These are phyloP conservation scores for Hirtodrosophila alboralis DNA, from an alignment of 2,888 invertebrate genomes.

Conservation along the genomic window DNA sequence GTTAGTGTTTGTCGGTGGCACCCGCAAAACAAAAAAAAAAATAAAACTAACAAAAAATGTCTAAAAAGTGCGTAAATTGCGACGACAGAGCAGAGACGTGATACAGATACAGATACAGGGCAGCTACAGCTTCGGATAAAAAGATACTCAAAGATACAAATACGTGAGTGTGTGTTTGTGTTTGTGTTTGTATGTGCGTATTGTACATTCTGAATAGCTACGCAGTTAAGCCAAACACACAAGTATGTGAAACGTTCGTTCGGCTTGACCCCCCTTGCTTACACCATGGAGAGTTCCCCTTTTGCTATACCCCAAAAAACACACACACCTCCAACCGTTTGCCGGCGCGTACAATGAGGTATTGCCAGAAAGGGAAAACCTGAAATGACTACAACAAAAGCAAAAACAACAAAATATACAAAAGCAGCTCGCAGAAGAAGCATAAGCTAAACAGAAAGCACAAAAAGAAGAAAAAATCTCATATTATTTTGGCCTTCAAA, in stretches of 20 bases:
- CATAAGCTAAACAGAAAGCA: constrained; percentile 60
- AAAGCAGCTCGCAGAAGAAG: constrained; percentile 44
- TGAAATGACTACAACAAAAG: constrained; percentile 62
- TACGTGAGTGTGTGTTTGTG: constrained; percentile 8
- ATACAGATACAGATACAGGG: constrained; percentile 45
- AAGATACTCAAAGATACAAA: constrained; percentile 41
- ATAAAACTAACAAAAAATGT: neutral
- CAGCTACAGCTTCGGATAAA: constrained; percentile 22
- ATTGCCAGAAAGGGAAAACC: constrained; percentile 78
- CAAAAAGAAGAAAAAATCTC: constrained; percentile 60
- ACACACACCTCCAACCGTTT: constrained; percentile 38
- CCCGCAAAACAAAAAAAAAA: constrained; percentile 1
- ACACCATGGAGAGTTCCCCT: neutral
- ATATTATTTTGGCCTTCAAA: constrained; percentile 83
- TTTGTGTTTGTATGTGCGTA: constrained; percentile 17
- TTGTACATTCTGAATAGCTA: constrained; percentile 24
- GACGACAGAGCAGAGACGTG: constrained; percentile 36
- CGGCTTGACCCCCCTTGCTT: neutral
- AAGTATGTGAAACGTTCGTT: constrained; percentile 48
- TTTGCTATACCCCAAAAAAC: neutral
- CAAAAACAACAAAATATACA: constrained; percentile 45
- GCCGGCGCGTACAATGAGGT: constrained; percentile 46
- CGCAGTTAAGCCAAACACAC: constrained; percentile 26
- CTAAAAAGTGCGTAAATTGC: constrained; percentile 57
- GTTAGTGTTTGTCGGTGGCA: constrained; percentile 2